Percentiles rank a stretch among this genome's conserved stretches.
phyloP scores from a whole-genome alignment of 2,888 invertebrate species.

The Calephelis perditalis region DNA sequence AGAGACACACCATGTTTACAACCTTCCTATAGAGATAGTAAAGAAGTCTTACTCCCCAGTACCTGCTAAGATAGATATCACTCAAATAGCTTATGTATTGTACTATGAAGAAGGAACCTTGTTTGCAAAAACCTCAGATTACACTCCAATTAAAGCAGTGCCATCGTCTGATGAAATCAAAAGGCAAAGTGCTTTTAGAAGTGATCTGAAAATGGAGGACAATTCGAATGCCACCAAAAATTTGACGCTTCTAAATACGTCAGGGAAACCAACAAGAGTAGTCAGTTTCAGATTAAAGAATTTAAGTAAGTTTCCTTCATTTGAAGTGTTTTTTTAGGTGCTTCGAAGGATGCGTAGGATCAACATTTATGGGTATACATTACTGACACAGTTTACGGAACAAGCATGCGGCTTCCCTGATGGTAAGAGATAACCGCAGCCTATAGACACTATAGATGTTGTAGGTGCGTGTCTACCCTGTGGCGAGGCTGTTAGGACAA shows the following conservation, averaged over 20 bases:
- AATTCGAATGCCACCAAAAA: conserved; percentile 55
- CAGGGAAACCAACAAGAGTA: conserved; percentile 57
- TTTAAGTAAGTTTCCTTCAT: conserved; percentile 52
- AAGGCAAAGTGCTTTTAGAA: conserved; percentile 55
- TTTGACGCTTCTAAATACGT: conserved; percentile 58
- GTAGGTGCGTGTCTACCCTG: no score
- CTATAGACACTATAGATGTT: no score
- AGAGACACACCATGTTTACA: conserved; percentile 48
- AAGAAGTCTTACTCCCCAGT: conserved; percentile 49
- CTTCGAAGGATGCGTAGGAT: no score
- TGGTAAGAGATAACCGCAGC: no score
- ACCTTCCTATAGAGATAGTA: conserved; percentile 49
- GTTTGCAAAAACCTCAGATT: conserved; percentile 45
- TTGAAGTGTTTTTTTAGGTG: neutral
- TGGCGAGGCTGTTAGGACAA: no score
- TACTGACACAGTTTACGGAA: no score
- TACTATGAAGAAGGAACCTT: conserved; percentile 66
- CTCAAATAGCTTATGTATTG: conserved; percentile 62
- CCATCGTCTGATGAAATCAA: conserved; percentile 51
- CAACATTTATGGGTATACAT: no score
- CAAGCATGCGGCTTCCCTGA: no score
- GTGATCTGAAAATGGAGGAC: conserved; percentile 54
- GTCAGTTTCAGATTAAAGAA: conserved; percentile 64
- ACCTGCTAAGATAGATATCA: conserved; percentile 42
- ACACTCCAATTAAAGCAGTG: conserved; percentile 41